These are phyloP conservation scores for Rhadinocentrus ornatus DNA, from an alignment of 2,797 vertebrate species.

Conservation along the genomic window DNA sequence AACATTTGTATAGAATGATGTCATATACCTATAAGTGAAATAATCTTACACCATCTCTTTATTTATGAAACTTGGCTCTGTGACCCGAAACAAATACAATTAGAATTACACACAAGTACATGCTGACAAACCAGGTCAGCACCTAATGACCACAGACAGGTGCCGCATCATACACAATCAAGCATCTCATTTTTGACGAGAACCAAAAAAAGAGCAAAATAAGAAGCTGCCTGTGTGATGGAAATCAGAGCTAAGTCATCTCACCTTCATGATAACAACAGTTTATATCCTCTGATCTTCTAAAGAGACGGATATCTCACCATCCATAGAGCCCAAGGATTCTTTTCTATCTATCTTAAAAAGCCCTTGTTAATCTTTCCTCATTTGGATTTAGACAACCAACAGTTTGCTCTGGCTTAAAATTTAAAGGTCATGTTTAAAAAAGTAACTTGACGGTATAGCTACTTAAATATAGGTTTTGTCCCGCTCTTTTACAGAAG, in stretches of 20 bases:
- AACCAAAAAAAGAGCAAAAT: conserved; percentile 27
- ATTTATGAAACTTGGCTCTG: background rate
- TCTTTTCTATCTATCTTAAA: too few relatives aligned
- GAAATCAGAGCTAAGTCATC: conserved; percentile 60
- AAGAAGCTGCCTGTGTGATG: conserved; percentile 6
- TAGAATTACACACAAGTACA: conserved; percentile 3
- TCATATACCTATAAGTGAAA: too few relatives aligned
- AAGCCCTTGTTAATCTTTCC: too few relatives aligned
- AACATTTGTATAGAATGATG: too few relatives aligned
- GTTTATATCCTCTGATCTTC: conserved; percentile 30
- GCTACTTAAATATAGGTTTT: too few relatives aligned
- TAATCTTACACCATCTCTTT: too few relatives aligned
- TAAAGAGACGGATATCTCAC: conserved; percentile 26
- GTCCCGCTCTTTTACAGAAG: too few relatives aligned
- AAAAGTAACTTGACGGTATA: too few relatives aligned
- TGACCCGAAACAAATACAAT: background rate
- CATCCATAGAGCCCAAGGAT: background rate
- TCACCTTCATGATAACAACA: conserved; percentile 32
- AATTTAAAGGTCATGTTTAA: too few relatives aligned
- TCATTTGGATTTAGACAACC: too few relatives aligned
- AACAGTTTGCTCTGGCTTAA: too few relatives aligned
- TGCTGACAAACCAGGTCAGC: conserved; percentile 1
- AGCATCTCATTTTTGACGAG: conserved; percentile 52
- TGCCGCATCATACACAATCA: conserved; percentile 20
- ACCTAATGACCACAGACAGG: conserved; percentile 20